A percentile compares a stretch with the other conserved stretches of the same genome.
Evolutionary conservation across 2,888 invertebrate species (phyloP).

Genomic region (Nemapogon koenigi): DNA sequence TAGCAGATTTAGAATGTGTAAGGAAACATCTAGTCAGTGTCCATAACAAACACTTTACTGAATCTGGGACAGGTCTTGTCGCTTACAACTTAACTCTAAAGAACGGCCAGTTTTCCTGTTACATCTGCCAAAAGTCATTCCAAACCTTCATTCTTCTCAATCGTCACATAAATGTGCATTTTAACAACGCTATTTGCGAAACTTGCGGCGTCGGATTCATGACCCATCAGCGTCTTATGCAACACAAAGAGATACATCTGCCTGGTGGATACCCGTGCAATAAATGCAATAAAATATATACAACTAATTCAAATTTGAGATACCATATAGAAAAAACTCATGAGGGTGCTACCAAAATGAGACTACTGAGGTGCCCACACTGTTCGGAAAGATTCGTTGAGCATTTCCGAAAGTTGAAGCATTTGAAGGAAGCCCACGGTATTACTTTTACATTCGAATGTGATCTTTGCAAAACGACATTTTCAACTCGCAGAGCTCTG

Average conservation of each 20-base stretch:
- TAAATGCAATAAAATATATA: conserved; percentile 49
- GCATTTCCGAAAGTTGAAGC: conserved; percentile 41
- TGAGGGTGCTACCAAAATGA: conserved; percentile 32
- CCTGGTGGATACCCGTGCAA: conserved; percentile 43
- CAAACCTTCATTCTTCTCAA: conserved; percentile 43
- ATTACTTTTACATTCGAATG: conserved; percentile 40
- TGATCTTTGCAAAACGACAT: conserved; percentile 33
- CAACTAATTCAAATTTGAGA: conserved; percentile 42
- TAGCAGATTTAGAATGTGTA: conserved; percentile 26
- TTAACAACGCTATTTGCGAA: conserved; percentile 42
- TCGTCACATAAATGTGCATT: conserved; percentile 47
- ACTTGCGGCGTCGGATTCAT: conserved; percentile 42
- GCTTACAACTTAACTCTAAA: conserved; percentile 32
- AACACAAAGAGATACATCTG: conserved; percentile 40
- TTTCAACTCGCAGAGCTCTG: conserved; percentile 31
- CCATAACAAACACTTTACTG: conserved; percentile 30
- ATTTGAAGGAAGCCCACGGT: conserved; percentile 38
- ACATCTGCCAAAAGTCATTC: conserved; percentile 35
- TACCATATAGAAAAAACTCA: conserved; percentile 39
- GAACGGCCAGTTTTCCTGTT: conserved; percentile 35
- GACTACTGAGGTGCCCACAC: conserved; percentile 36
- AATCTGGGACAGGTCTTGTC: conserved; percentile 35
- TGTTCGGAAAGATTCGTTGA: conserved; percentile 39
- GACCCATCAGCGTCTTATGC: conserved; percentile 36
- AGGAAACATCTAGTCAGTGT: conserved; percentile 28